phyloP scores from a whole-genome alignment of 2,888 invertebrate species.

The Hermaeophaga mercurialis region DNA sequence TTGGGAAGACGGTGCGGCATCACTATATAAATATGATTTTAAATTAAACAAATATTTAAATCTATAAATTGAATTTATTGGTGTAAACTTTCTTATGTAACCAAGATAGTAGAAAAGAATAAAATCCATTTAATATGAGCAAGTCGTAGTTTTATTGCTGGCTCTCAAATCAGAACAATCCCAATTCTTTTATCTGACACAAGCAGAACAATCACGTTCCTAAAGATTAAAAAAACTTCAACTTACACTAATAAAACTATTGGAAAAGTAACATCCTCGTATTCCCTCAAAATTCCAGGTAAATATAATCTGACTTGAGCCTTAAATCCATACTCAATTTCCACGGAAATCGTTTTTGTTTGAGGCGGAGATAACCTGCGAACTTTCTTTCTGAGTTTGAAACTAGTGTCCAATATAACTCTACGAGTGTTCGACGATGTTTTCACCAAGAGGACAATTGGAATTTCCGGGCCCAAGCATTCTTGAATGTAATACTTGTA shows the following conservation, averaged over 20 bases:
- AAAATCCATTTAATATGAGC: no score
- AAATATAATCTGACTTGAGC: constrained; percentile 79
- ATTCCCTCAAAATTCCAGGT: constrained; percentile 83
- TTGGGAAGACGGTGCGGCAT: constrained; percentile 83
- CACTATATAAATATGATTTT: constrained; percentile 59
- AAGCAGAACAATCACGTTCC: no score
- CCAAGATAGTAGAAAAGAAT: no score
- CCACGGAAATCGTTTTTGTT: constrained; percentile 68
- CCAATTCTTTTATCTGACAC: no score
- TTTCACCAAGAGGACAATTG: constrained; percentile 69
- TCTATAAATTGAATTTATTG: no score
- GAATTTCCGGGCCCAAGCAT: constrained; percentile 80
- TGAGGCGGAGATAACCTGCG: constrained; percentile 75
- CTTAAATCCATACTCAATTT: constrained; percentile 69
- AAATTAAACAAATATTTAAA: no score
- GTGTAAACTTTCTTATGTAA: no score
- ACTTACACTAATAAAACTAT: constrained; percentile 84
- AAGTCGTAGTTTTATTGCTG: no score
- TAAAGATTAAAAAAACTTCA: no score
- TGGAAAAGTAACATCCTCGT: constrained; percentile 81
- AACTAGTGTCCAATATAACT: constrained; percentile 72
- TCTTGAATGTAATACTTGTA: constrained; percentile 68
- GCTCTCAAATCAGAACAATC: no score
- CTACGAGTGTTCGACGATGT: constrained; percentile 65
- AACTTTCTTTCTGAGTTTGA: constrained; percentile 66